These are phyloP conservation scores for Neotragus pygmaeus DNA, from an alignment of 2,113 vertebrate species.

Conservation along the genomic window DNA sequence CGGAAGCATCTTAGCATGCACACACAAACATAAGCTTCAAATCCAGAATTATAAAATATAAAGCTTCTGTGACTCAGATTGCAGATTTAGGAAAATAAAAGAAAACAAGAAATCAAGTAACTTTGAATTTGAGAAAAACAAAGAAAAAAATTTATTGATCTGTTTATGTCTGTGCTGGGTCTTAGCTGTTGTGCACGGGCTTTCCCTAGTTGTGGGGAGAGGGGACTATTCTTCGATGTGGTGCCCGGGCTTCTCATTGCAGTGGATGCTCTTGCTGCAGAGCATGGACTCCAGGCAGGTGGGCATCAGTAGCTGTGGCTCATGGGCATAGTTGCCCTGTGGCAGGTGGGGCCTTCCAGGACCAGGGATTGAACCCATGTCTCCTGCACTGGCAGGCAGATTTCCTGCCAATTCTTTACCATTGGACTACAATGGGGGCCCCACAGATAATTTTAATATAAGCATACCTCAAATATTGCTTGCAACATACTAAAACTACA, in stretches of 20 bases:
- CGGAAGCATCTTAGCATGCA: background rate
- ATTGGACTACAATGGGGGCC: background rate
- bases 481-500: background rate
- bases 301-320: background rate
- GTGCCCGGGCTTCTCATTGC: background rate
- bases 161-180: background rate
- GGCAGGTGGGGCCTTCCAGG: background rate
- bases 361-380: background rate
- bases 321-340: background rate
- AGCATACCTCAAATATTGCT: background rate
- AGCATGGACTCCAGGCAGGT: background rate
- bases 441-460: background rate
- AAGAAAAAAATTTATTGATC: background rate
- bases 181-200: background rate
- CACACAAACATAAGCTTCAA: background rate
- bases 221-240: background rate
- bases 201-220: background rate
- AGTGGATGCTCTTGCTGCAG: background rate
- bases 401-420: background rate
- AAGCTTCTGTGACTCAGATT: background rate
- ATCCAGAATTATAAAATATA: background rate
- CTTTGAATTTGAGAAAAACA: slow-evolving; percentile 15
- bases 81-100: background rate
- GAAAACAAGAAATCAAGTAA: background rate
- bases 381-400: background rate